phyloP scores from a whole-genome alignment of 2,113 vertebrate species.

The Blennius ocellaris region DNA sequence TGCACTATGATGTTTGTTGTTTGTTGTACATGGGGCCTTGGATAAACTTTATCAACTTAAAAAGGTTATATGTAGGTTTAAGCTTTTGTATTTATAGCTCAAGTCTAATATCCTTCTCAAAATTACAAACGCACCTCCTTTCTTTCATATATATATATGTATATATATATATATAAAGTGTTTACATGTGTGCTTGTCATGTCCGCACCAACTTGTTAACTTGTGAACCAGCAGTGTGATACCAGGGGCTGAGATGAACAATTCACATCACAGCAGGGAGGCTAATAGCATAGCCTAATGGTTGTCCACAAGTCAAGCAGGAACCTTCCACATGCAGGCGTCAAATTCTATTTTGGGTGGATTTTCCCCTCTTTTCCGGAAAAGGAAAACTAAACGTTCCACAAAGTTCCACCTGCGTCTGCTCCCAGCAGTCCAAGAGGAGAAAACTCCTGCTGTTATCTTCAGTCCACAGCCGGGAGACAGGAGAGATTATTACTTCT shows the following conservation, averaged over 20 bases:
- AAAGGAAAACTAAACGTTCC: slow-evolving; percentile 57
- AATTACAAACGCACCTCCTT: no score
- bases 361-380: slow-evolving; percentile 23
- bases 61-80: no score
- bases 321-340: background rate
- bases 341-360: slow-evolving; percentile 7
- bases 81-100: no score
- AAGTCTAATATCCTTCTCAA: no score
- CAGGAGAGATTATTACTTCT: background rate
- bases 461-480: background rate
- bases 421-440: background rate
- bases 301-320: background rate
- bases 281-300: no score
- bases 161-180: background rate
- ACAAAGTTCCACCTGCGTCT: slow-evolving; percentile 12
- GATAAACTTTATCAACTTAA: no score
- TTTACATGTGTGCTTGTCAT: background rate
- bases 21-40: no score
- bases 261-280: background rate
- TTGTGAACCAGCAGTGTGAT: background rate
- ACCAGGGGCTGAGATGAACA: no score
- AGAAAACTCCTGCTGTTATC: slow-evolving; percentile 4
- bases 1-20: no score
- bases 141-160: background rate
- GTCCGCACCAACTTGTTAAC: background rate